Evolutionary conservation across 1,140 invertebrate genomes (phyloP).

Genomic region (Drosophila lini): DNA sequence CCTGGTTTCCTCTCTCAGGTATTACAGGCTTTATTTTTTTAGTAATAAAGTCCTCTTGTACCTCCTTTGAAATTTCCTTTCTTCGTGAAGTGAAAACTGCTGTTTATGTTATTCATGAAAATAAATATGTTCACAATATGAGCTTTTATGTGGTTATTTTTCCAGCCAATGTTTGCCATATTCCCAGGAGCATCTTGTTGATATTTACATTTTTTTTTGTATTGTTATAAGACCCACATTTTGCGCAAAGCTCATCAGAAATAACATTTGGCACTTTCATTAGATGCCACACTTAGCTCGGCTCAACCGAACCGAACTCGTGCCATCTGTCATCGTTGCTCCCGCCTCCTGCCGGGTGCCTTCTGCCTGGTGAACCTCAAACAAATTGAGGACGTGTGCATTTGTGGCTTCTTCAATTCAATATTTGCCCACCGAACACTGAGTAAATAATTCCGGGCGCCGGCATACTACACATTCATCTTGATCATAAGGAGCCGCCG

Average conservation of each 20-base stretch:
- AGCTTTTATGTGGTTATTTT: slow-evolving; percentile 11
- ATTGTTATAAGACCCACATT: slow-evolving; percentile 28
- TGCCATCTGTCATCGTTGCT: slow-evolving; percentile 38
- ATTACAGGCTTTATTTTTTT: not conserved
- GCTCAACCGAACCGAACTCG: slow-evolving; percentile 9
- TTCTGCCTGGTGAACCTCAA: slow-evolving; percentile 4
- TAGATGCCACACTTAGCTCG: slow-evolving; percentile 18
- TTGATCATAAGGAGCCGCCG: slow-evolving; percentile 40
- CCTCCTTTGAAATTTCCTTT: not conserved
- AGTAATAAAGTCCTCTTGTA: not conserved
- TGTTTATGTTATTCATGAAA: slow-evolving; percentile 4
- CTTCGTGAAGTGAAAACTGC: slow-evolving; percentile 12
- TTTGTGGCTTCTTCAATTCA: slow-evolving; percentile 45
- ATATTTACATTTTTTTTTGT: slow-evolving; percentile 1
- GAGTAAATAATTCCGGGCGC: slow-evolving; percentile 41
- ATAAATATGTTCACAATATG: slow-evolving; percentile 8
- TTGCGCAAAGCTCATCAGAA: slow-evolving; percentile 42
- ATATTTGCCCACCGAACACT: slow-evolving; percentile 35
- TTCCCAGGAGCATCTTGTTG: slow-evolving; percentile 1
- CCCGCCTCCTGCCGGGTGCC: not conserved
- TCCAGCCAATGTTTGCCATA: slow-evolving; percentile 4
- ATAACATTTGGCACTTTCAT: slow-evolving; percentile 44
- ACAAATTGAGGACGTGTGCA: slow-evolving; percentile 35
- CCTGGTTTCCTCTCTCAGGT: not conserved
- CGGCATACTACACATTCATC: slow-evolving; percentile 35